Conservation (phyloP, 1,140 invertebrate genomes). For the Drosophila littoralis region DNA sequence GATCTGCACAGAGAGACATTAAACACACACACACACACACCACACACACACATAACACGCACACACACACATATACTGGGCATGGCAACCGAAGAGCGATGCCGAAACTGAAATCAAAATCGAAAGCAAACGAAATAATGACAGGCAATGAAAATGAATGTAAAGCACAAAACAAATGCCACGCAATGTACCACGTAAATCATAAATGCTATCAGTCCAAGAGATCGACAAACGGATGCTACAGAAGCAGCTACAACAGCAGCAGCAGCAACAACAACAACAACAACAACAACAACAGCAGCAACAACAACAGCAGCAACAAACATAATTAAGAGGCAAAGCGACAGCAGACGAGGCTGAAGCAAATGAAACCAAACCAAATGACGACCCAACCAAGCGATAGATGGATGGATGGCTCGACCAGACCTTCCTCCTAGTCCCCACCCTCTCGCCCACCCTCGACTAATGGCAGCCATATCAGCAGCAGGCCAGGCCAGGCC, state of each 20-base stretch:
- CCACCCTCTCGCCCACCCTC: background rate
- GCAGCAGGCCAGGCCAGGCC: slow-evolving; percentile 26
- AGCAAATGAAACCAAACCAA: slow-evolving; percentile 38
- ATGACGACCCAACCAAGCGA: slow-evolving; percentile 49
- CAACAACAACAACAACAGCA: slow-evolving; percentile 8
- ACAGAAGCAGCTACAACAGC: slow-evolving; percentile 52
- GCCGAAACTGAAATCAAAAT: slow-evolving; percentile 68
- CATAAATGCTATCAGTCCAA: slow-evolving; percentile 74
- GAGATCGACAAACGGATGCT: slow-evolving; percentile 81
- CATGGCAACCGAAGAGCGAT: slow-evolving; percentile 47
- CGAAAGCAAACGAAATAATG: slow-evolving; percentile 75
- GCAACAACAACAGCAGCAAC: slow-evolving; percentile 34
- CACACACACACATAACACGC: background rate
- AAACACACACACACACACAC: slow-evolving; percentile 23
- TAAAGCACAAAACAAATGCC: slow-evolving; percentile 69
- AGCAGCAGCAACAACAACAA: slow-evolving; percentile 15
- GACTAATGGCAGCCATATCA: slow-evolving; percentile 47
- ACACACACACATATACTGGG: slow-evolving; percentile 6
- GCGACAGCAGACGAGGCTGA: slow-evolving; percentile 40
- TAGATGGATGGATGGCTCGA: slow-evolving; percentile 61
- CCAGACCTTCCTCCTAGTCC: slow-evolving; percentile 4
- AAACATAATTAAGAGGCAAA: slow-evolving; percentile 78
- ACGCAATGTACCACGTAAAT: slow-evolving; percentile 79
- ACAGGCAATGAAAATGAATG: slow-evolving; percentile 77
- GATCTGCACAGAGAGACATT: slow-evolving; percentile 55